Conservation (phyloP, 2,113 vertebrate species). For the Heterotis niloticus region DNA sequence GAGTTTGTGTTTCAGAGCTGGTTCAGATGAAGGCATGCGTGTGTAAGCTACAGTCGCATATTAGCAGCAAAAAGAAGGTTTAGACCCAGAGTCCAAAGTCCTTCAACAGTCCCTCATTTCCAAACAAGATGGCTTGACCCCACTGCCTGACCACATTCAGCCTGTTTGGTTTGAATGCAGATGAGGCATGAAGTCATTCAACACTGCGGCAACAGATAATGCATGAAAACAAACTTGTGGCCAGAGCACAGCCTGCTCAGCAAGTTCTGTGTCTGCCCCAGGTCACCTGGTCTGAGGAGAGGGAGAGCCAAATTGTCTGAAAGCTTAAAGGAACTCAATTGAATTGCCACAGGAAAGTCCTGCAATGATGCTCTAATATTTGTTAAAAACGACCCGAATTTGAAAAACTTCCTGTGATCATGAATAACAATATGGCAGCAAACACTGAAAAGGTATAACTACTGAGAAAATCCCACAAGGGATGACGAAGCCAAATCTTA, state of each 20-base stretch:
- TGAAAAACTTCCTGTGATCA: neutral
- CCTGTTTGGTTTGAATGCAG: neutral
- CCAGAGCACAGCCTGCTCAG: slow-evolving; percentile 41
- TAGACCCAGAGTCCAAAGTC: slow-evolving; percentile 32
- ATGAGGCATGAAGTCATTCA: slow-evolving; percentile 1
- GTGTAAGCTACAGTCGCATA: too few species aligned
- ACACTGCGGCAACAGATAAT: slow-evolving; percentile 30
- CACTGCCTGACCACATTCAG: slow-evolving; percentile 1
- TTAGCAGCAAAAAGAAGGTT: neutral
- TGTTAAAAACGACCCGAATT: neutral
- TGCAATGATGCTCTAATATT: neutral
- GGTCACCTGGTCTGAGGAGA: slow-evolving; percentile 24
- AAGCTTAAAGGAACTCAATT: neutral
- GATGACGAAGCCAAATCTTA: too few species aligned
- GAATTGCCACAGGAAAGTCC: neutral
- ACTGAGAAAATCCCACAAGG: too few species aligned
- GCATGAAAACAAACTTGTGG: slow-evolving; percentile 35
- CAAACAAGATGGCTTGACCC: neutral
- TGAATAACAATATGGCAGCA: too few species aligned
- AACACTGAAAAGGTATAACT: too few species aligned
- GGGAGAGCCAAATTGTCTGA: neutral
- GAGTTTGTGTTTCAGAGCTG: too few species aligned
- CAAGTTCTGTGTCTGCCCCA: slow-evolving; percentile 44
- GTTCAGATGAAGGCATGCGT: neutral
- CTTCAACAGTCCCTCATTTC: slow-evolving; percentile 7